Base-by-base conservation (phyloP, 2,797 vertebrate species). In the Sciaenops ocellatus region DNA sequence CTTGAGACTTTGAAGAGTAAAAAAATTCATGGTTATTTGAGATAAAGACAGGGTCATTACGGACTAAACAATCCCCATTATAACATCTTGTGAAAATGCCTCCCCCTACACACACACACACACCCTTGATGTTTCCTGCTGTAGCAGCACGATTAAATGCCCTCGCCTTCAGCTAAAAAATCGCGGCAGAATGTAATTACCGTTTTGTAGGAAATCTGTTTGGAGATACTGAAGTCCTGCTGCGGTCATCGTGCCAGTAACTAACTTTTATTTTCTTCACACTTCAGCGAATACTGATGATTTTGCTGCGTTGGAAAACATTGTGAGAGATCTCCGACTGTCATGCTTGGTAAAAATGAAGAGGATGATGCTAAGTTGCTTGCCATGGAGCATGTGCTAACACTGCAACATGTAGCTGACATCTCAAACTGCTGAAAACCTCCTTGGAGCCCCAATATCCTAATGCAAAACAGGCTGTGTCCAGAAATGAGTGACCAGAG, bases 351-450 rank as follows among this genome's bases (percentile, higher is more conserved):
- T 47, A 30, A 76, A 67, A 70, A 47, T 76, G 50, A 78, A 68
- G 57, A 56, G 24, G 63, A 47, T 51, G 66, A 15, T 57, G 73
- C 66, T 22, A 65, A 72, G 65, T 80, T 24, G 47, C 55, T 7
- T 34, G 24, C 69, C 12, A 26, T 42, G n/a, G 57, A 74, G 47
- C 17, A 10, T 17, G 56, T 68, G 73, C 73, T 71, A 60, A 64
- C 57, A 17, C 9, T 5, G 7, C 77, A 38, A 73, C 71, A 50
- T 60, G 80, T 3, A 47, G 26, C 81, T 38, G 73, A 85, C 67
- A 41, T 81, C 67, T 78, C 79, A 75, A 2, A n/a, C 72, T 74
- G 80, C 75, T 69, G 62, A 8, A 46, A 22, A 22, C 71, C 66
- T 74, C 70, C 78, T 76, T 1, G 0, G 41, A 80, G 74, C 69